Base-by-base conservation (phyloP, 2,888 invertebrate genomes). In the Dasysyrphus albostriatus region DNA sequence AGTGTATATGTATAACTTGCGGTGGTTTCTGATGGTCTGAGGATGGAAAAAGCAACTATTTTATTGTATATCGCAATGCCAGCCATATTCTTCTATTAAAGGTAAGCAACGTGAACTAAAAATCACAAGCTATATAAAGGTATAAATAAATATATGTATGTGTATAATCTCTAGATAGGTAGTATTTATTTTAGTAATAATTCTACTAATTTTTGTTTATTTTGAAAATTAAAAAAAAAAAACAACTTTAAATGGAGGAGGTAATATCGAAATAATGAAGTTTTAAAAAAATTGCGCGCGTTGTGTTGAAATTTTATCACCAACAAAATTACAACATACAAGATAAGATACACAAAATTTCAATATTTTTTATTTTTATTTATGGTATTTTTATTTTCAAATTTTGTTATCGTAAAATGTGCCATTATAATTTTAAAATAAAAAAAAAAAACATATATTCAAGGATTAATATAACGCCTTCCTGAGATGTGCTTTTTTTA, bases 21-120 rank as follows among this genome's bases (percentile, higher is more conserved):
- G 67, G 81, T 34, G 84, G 81, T 84, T 84, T 84, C 72, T 34
- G 69, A 75, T 58, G 59, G 32, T 76, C 32, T 69, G 79, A 72
- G 29, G 69, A 69, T 59, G 76, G 39, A 74, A 74, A 54, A 54
- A 80, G 14, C 67, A 74, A 67, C 54, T 63, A 72, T 58, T 81
- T 80, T 51, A 81, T n/a, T 81, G 63, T 83, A 83, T 78, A 87
- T 87, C 79, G 74, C 78, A 87, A 82, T 83, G 87, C 83, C 87
- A 87, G 87, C 83, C 87, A 87, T 83, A 83, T 83, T 87, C 87
- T 87, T 87, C 78, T 72, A 78, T 56, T 74, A 81, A 75, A 58
- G 42, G 51, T 63, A 77, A 59, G 54, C 65, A 73, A 74, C 12
- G 83, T 83, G 78, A 54, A 83, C 39, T 47, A 42, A 56, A 67